Evolutionary conservation across 2,888 invertebrate species (phyloP).

Genomic region (Philereme transversata): DNA sequence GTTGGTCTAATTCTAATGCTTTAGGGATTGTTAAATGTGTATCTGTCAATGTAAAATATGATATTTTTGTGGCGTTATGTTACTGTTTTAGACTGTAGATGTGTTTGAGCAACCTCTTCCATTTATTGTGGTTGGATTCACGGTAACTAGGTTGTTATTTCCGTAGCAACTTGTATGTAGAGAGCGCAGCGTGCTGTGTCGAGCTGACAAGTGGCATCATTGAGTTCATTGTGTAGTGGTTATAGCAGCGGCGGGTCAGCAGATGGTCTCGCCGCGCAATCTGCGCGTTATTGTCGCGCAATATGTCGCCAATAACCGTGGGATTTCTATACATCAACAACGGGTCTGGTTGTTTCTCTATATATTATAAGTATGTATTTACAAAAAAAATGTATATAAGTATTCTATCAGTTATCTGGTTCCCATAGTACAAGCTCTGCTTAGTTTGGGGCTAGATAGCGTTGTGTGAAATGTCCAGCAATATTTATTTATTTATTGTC

Average conservation of each 20-base stretch:
- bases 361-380: too few relatives aligned
- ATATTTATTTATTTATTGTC: too few relatives aligned
- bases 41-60: slow-evolving; percentile 21
- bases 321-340: slow-evolving; percentile 8
- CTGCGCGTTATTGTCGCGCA: slow-evolving; percentile 14
- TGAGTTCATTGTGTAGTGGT: not conserved
- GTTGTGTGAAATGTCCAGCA: too few relatives aligned
- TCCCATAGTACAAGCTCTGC: too few relatives aligned
- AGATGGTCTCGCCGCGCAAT: slow-evolving; percentile 3
- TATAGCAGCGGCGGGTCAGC: not conserved
- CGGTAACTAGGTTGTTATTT: too few relatives aligned
- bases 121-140: too few relatives aligned
- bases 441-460: too few relatives aligned
- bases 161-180: too few relatives aligned
- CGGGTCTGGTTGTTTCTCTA: too few relatives aligned
- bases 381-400: too few relatives aligned
- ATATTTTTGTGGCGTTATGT: slow-evolving; percentile 13
- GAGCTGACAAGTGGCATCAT: slow-evolving; percentile 4
- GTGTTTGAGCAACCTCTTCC: not conserved
- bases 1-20: slow-evolving; percentile 4
- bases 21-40: slow-evolving; percentile 10
- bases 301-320: slow-evolving; percentile 22
- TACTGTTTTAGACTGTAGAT: not conserved
- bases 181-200: not conserved
- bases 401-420: too few relatives aligned